Evolutionary conservation across 1,140 invertebrate species (phyloP), one percentile per base, ranked within the genome.

Genomic region (Bombus sylvicola): DNA sequence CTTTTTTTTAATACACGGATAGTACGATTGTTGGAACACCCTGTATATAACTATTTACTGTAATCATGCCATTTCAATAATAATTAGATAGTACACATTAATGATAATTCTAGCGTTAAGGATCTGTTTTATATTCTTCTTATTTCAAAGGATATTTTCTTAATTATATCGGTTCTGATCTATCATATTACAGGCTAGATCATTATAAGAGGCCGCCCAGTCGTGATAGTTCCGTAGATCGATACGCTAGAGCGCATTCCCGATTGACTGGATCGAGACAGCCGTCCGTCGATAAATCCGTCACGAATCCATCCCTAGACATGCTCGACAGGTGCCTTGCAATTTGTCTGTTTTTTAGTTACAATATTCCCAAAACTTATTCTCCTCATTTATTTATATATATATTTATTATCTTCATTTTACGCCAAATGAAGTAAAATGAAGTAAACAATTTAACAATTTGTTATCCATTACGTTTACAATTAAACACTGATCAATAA

Each of bases 191-290:
- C 93, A 96, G 95, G 94, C 95, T 99, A 94, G 98, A 99, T 95
- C 98, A 99, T 93, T 99, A 99, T 93, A 98, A 98, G 94, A 96
- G 97, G 92, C 97, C 98, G 79, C 97, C 98, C 5, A 98, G 98
- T 95, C 96, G 98, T 92, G 98, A 98, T 92, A 97, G 97, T 87
- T 98, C 98, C 88, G 97, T 98, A 62, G 98, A 98, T 95, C 96
- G 98, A 82, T 98, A 97, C 92, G 96, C 97, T 2, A 95, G 97
- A 86, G 96, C 96, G 37, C 95, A 95, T 92, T 92, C 94, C 80
- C 91, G 95, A 78, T 93, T 95, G 78, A 93, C 94, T 86, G 96
- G 96, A 76, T 98, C 97, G 0, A 96, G 97, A 83, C 97, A 98
- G 92, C 96, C 98, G 8, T 98, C 97, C 12, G 96, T 98, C 22